phyloP scores from a whole-genome alignment of 2,888 invertebrate genomes.

The Fissipunctia ypsillon region DNA sequence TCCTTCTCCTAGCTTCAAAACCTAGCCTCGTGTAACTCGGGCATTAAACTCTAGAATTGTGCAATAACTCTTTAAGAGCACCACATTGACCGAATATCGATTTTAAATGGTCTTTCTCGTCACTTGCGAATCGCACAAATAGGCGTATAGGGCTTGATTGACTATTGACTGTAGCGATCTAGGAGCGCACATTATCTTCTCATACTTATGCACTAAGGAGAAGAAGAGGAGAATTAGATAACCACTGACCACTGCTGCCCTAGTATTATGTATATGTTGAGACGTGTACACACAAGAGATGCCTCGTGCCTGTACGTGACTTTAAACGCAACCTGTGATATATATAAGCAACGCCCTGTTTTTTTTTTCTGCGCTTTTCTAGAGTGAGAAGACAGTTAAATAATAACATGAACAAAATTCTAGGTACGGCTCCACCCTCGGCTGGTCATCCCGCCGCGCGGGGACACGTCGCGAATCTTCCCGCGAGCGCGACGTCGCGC shows the following conservation, averaged over 20 bases:
- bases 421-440: conserved; percentile 84
- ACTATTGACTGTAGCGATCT: too few relatives aligned
- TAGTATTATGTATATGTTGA: conserved; percentile 72
- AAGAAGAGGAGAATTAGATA: conserved; percentile 38
- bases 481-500: conserved; percentile 68
- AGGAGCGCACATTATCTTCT: too few relatives aligned
- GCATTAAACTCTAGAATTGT: too few relatives aligned
- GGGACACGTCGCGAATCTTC: conserved; percentile 66
- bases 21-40: too few relatives aligned
- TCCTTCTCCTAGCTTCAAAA: too few relatives aligned
- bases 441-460: conserved; percentile 80
- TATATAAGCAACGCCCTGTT: conserved; percentile 74
- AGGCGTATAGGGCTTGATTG: too few relatives aligned
- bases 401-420: not conserved
- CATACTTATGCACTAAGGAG: too few relatives aligned
- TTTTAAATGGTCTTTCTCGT: too few relatives aligned
- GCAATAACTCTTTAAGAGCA: too few relatives aligned
- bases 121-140: too few relatives aligned
- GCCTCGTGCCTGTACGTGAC: conserved; percentile 69
- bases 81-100: too few relatives aligned
- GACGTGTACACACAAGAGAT: conserved; percentile 68
- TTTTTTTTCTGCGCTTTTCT: conserved; percentile 54
- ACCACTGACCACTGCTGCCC: conserved; percentile 71
- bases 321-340: conserved; percentile 83
- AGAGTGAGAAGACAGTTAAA: not conserved